Evolutionary conservation across 2,113 vertebrate species (phyloP).

Genomic region (Notarius lentiginosus): DNA sequence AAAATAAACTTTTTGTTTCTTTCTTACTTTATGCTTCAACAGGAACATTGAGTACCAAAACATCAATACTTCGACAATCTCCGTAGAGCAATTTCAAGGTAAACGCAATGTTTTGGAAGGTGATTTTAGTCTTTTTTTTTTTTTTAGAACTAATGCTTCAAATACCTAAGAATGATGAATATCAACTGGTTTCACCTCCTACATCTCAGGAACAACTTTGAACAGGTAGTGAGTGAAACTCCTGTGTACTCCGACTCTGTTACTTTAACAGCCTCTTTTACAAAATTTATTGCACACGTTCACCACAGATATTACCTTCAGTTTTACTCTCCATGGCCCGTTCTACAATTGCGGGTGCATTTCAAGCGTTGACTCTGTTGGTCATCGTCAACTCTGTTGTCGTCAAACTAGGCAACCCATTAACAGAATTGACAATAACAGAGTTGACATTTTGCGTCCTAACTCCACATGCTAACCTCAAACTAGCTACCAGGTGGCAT

Average conservation of each 20-base stretch:
- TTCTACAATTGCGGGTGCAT: too few relatives aligned
- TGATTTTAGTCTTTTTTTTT: neutral
- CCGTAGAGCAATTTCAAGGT: neutral
- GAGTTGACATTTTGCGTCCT: too few relatives aligned
- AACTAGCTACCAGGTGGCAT: too few relatives aligned
- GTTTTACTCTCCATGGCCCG: neutral
- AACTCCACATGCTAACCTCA: too few relatives aligned
- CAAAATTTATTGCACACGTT: neutral
- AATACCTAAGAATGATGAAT: neutral
- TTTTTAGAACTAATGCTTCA: neutral
- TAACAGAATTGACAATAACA: too few relatives aligned
- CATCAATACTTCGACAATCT: too few relatives aligned
- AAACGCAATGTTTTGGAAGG: neutral
- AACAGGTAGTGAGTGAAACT: neutral
- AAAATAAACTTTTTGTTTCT: neutral
- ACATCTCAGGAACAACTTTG: neutral
- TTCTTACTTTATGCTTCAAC: neutral
- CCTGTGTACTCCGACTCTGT: neutral
- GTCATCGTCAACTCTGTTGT: too few relatives aligned
- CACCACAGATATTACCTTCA: neutral
- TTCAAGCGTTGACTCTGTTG: too few relatives aligned
- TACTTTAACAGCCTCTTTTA: neutral
- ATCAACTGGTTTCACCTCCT: neutral
- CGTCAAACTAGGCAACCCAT: too few relatives aligned
- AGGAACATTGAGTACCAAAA: neutral